phyloP scores from a whole-genome alignment of 2,888 invertebrate species.

The Synergus gifuensis region DNA sequence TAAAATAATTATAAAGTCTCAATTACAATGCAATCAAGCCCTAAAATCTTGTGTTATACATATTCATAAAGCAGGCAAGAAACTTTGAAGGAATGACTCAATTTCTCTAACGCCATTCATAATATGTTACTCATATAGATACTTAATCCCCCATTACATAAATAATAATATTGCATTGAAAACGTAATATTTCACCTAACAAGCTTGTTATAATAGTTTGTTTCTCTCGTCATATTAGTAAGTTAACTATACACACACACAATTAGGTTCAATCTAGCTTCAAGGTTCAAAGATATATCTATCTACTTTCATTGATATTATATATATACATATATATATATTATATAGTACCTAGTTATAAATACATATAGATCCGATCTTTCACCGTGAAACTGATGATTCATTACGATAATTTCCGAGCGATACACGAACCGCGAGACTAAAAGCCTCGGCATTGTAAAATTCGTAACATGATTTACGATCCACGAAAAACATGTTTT shows the following conservation, averaged over 20 bases:
- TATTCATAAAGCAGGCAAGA: too few relatives aligned
- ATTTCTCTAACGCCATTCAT: neutral
- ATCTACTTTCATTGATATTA: neutral
- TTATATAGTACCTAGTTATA: neutral
- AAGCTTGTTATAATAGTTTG: neutral
- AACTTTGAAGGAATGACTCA: neutral
- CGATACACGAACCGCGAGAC: neutral
- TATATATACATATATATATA: neutral
- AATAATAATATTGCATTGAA: neutral
- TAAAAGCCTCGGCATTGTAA: neutral
- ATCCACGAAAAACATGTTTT: slow-evolving; percentile 10
- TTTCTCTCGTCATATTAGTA: neutral
- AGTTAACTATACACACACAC: neutral
- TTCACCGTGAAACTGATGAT: slow-evolving; percentile 14
- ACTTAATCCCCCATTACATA: neutral
- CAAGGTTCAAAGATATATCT: neutral
- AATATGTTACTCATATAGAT: neutral
- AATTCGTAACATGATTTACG: slow-evolving; percentile 14
- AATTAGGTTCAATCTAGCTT: neutral
- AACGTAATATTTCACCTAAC: neutral
- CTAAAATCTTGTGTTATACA: too few relatives aligned
- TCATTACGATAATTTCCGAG: slow-evolving; percentile 19
- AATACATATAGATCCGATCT: slow-evolving; percentile 2
- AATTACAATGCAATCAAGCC: too few relatives aligned
- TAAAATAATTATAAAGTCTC: too few relatives aligned